These are phyloP conservation scores for Drosophila nikananu DNA, from an alignment of 1,140 invertebrate genomes.

Conservation along the genomic window DNA sequence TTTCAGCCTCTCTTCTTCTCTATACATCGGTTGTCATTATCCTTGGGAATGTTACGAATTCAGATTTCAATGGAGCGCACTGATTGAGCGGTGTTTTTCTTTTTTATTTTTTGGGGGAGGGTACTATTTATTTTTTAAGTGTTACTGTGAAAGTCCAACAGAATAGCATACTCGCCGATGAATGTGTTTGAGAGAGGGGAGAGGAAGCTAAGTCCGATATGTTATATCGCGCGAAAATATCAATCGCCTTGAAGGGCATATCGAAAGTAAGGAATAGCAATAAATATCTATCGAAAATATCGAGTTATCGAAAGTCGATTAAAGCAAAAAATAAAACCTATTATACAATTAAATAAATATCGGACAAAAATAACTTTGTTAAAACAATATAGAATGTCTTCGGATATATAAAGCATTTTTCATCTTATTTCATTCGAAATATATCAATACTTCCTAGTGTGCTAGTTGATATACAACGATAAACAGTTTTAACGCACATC, in stretches of 20 bases:
- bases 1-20: slow-evolving; percentile 12
- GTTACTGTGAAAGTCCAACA: slow-evolving; percentile 5
- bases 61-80: slow-evolving; percentile 31
- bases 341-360: not conserved
- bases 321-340: not conserved
- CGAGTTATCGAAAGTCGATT: not conserved
- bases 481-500: not conserved
- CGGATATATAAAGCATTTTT: not conserved
- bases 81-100: slow-evolving; percentile 31
- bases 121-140: slow-evolving; percentile 4
- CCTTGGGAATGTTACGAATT: slow-evolving; percentile 53
- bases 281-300: slow-evolving; percentile 10
- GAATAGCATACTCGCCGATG: slow-evolving; percentile 38
- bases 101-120: not conserved
- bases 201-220: slow-evolving; percentile 11
- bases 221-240: not conserved
- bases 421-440: not conserved
- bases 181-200: slow-evolving; percentile 21
- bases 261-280: slow-evolving; percentile 7
- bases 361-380: not conserved
- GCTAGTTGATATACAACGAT: not conserved
- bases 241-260: slow-evolving; percentile 3
- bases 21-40: slow-evolving; percentile 32
- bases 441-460: not conserved
- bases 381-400: not conserved